Conservation (phyloP, 2,888 invertebrate species). For the Tholera decimalis region DNA sequence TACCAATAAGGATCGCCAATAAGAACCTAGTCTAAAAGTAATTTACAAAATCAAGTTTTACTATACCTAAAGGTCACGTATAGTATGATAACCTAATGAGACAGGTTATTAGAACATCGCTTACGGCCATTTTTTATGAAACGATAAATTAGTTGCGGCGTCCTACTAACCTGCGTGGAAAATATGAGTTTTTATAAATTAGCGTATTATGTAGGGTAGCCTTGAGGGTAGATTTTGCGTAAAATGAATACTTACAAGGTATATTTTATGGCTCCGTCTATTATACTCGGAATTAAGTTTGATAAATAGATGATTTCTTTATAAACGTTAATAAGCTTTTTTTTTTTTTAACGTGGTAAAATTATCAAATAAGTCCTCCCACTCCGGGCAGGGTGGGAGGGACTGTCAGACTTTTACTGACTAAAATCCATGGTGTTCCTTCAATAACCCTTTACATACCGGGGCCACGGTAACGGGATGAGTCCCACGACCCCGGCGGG, state of each 20-base stretch:
- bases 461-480: no score
- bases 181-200: constrained; percentile 42
- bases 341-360: no score
- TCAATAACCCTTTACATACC: no score
- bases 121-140: constrained; percentile 42
- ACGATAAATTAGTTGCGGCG: constrained; percentile 40
- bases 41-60: background rate
- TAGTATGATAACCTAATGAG: constrained; percentile 14
- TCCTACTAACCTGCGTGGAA: constrained; percentile 17
- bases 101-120: constrained; percentile 10
- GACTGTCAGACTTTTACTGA: no score
- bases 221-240: constrained; percentile 7
- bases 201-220: constrained; percentile 6
- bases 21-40: no score
- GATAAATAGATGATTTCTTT: background rate
- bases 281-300: background rate
- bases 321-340: background rate
- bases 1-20: no score
- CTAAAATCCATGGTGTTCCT: no score
- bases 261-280: background rate
- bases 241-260: constrained; percentile 7
- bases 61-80: background rate
- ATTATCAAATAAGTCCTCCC: no score
- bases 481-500: no score
- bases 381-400: no score